Base-by-base conservation (phyloP, 2,888 invertebrate genomes). In the Athetis lepigone region DNA sequence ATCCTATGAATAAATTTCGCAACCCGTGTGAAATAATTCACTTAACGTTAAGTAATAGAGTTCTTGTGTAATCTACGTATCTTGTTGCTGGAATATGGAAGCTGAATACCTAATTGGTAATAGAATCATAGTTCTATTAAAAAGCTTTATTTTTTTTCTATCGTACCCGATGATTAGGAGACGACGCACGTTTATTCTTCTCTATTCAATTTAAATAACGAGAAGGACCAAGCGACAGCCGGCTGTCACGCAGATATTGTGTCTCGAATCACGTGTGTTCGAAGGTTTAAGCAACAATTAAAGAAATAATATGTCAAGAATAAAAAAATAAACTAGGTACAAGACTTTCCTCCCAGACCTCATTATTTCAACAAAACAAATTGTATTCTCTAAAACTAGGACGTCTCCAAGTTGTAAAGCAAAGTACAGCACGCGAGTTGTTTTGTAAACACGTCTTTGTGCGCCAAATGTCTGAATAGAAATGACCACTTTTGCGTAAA, bases 1-100 rank as follows among this genome's bases (percentile, higher is more conserved):
- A 29, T 29, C n/a, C 66, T 27, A 79, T 79, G 79, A 75, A 79
- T 79, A 79, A n/a, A 74, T 61, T 77, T 60, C 60, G 27, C 25
- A 59, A 33, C 18, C 29, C 57, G 49, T 50, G 51, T 60, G 63
- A 63, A 75, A 76, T 79, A 74, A 78, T 64, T 68, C 29, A 56
- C 58, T 69, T 56, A 52, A 43, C 59, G 25, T 25, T 42, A 21
- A 9, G 19, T 66, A 77, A 79, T 75, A 70, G 69, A 75, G 75
- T 79, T 75, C 46, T 67, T 65, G 61, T 75, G 77, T 75, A 65
- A 67, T 62, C 23, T 59, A 45, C 37, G 54, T 42, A 50, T 23
- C 51, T 64, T 60, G 55, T 51, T 25, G 2, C 46, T 18, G 23
- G 62, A 47, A 46, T 50, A 39, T 37, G n/a, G 25, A 29, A 37